Evolutionary conservation across 1,140 invertebrate genomes (phyloP), one percentile per base, ranked within the genome.

Genomic region (Bombus haemorrhoidalis): DNA sequence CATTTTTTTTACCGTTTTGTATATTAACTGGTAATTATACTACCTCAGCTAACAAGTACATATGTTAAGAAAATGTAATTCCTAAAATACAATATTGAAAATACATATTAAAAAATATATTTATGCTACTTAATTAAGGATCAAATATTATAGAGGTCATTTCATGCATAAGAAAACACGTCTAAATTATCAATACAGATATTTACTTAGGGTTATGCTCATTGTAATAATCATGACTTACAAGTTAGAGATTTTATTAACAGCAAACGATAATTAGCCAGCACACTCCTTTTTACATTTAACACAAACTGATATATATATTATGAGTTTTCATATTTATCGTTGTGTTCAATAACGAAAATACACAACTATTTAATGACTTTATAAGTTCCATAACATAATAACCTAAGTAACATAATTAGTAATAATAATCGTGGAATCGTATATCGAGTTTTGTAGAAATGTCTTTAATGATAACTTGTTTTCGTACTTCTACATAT

Each of bases 391-490:
- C 41, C 77, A 80, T 80, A 80, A 85, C 77, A 80, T 71, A 22
- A 80, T 84, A 84, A 84, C 74, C 76, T 69, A 84, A 80, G 72
- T 72, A 79, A 37, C 39, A 43, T 72, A 78, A 85, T 85, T 62
- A 59, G n/a, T 47, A 85, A 41, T 64, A 41, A 59, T 80, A 72
- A 64, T 73, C 12, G 12, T 41, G 34, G 12, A 41, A 47, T 8
- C 68, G 5, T 72, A 32, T 80, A 73, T 73, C 2, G 4, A 64
- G 10, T 72, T 85, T 43, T 41, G 0, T 13, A 32, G 9, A n/a
- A 15, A 25, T 72, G 47, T 72, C 9, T 47, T 72, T 37, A 53
- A 85, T 32, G 28, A 84, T 39, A 41, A 64, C 57, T 71, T 22
- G 22, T 32, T 62, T 10, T 4, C 47, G 28, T 32, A 47, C 53